These are phyloP conservation scores for Anadara kagoshimensis DNA, from an alignment of 1,140 invertebrate species.

Conservation along the genomic window DNA sequence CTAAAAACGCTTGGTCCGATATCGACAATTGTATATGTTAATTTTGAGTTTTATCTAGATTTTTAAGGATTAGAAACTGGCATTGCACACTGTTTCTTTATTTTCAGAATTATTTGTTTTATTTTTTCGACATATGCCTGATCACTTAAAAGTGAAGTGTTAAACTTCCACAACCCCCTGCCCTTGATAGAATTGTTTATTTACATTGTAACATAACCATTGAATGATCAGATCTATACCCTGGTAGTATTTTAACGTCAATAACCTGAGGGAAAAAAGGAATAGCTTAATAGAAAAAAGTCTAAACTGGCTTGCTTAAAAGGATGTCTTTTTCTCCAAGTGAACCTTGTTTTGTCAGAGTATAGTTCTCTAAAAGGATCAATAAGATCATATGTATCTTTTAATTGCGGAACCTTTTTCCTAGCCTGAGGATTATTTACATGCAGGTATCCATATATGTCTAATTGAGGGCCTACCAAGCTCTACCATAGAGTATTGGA, in stretches of 20 bases:
- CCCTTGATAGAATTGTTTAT: constrained; percentile 20
- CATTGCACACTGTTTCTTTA: constrained; percentile 16
- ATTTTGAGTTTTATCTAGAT: background rate
- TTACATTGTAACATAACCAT: background rate
- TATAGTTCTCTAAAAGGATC: constrained; percentile 15
- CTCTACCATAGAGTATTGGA: too few relatives aligned
- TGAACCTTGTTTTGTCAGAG: constrained; percentile 5
- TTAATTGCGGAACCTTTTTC: constrained; percentile 15
- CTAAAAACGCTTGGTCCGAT: constrained; percentile 5
- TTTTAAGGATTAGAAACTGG: constrained; percentile 12
- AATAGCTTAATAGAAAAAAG: too few relatives aligned
- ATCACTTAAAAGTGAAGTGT: constrained; percentile 32
- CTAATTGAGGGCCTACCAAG: too few relatives aligned
- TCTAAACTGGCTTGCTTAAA: constrained; percentile 27
- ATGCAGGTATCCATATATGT: too few relatives aligned
- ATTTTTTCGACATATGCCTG: constrained; percentile 12
- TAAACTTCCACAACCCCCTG: constrained; percentile 38
- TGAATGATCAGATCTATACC: constrained; percentile 25
- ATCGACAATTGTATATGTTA: background rate
- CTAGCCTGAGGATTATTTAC: constrained; percentile 22
- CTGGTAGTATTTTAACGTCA: too few relatives aligned
- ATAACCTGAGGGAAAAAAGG: too few relatives aligned
- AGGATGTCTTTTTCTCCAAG: constrained; percentile 18
- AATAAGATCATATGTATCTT: constrained; percentile 4
- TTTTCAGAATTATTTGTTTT: constrained; percentile 15